A percentile compares a stretch with the other conserved stretches of the same genome.
These are phyloP conservation scores for Hartigia nigra DNA, from an alignment of 2,888 invertebrate genomes.

Conservation along the genomic window DNA sequence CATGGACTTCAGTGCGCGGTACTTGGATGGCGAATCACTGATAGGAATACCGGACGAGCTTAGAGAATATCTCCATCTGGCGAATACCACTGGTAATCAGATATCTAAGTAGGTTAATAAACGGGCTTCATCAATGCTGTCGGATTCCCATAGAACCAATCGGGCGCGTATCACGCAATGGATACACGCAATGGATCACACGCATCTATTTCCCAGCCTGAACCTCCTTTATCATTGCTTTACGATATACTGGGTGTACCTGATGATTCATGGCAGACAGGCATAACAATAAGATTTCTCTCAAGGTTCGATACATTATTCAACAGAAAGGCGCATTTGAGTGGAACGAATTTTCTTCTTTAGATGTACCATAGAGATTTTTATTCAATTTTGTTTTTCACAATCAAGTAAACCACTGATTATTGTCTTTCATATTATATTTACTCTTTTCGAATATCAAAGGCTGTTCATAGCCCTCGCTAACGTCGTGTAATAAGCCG, in stretches of 20 bases:
- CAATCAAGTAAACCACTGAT: neutral
- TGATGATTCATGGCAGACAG: neutral
- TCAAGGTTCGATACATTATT: neutral
- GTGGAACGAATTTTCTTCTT: neutral
- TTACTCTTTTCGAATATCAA: neutral
- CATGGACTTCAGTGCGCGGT: neutral
- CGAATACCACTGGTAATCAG: slow-evolving; percentile 44
- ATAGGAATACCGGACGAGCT: slow-evolving; percentile 10
- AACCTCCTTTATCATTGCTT: neutral
- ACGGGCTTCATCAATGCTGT: slow-evolving; percentile 57
- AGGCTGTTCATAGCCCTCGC: slow-evolving; percentile 14
- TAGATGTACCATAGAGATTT: neutral
- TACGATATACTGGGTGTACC: slow-evolving; percentile 9
- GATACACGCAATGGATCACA: slow-evolving; percentile 44
- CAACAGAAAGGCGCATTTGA: neutral
- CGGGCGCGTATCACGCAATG: slow-evolving; percentile 55
- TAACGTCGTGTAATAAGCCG: slow-evolving; percentile 16
- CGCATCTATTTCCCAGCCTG: slow-evolving; percentile 34
- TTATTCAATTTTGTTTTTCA: neutral
- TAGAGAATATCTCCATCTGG: slow-evolving; percentile 50
- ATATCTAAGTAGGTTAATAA: slow-evolving; percentile 60
- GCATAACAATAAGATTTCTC: neutral
- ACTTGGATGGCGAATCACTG: neutral
- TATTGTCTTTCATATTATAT: neutral
- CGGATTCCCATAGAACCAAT: slow-evolving; percentile 59